A percentile compares a stretch with the other conserved stretches of the same genome.
Evolutionary conservation across 2,888 invertebrate species (phyloP).

Genomic region (Lithosia quadra): DNA sequence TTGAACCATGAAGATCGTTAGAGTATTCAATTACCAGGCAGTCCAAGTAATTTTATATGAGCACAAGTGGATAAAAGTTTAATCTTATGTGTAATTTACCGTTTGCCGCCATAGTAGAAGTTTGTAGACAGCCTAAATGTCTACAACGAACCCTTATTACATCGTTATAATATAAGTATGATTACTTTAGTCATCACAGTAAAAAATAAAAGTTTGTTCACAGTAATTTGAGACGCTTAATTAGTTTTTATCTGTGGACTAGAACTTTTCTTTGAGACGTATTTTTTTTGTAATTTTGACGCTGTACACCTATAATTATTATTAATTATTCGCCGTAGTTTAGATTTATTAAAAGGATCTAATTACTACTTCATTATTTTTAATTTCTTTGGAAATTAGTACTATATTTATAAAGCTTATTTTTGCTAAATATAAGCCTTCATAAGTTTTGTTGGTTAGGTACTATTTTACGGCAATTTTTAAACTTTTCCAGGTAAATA

Average conservation of each 20-base stretch:
- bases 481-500: too few relatives aligned
- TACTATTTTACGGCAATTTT: too few relatives aligned
- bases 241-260: constrained; percentile 13
- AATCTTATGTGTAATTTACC: too few relatives aligned
- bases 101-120: too few relatives aligned
- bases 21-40: too few relatives aligned
- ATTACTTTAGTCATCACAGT: not conserved
- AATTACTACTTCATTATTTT: constrained; percentile 12
- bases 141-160: constrained; percentile 3
- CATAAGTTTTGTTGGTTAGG: too few relatives aligned
- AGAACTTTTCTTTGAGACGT: constrained; percentile 3
- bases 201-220: constrained; percentile 14
- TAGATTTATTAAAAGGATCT: not conserved
- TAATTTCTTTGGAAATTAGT: too few relatives aligned
- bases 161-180: constrained; percentile 6
- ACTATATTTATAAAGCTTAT: too few relatives aligned
- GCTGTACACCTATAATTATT: not conserved
- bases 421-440: too few relatives aligned
- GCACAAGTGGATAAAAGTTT: too few relatives aligned
- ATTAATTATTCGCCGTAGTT: not conserved
- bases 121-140: constrained; percentile 4
- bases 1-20: too few relatives aligned
- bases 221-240: constrained; percentile 16
- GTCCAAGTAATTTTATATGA: too few relatives aligned
- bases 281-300: constrained; percentile 11